Evolutionary conservation across 1,140 invertebrate genomes (phyloP).

Genomic region (Octopus bimaculoides): DNA sequence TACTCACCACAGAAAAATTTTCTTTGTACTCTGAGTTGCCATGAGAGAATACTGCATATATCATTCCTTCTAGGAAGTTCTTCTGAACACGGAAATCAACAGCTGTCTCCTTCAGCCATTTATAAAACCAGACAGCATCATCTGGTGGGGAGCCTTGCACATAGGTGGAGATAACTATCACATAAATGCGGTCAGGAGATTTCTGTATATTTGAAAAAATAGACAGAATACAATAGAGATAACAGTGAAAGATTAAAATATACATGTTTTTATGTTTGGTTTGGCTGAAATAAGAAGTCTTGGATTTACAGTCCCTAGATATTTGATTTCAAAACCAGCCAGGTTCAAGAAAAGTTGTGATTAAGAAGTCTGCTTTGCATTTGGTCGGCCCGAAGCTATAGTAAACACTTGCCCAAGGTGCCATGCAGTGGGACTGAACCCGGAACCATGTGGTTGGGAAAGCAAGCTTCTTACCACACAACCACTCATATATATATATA

Average conservation of each 20-base stretch:
- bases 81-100: slow-evolving; percentile 64
- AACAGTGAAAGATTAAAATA: neutral
- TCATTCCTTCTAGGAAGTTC: slow-evolving; percentile 57
- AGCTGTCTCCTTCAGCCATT: slow-evolving; percentile 62
- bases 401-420: too few species aligned
- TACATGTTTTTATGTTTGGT: neutral
- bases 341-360: neutral
- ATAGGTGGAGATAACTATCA: slow-evolving; percentile 65
- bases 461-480: too few species aligned
- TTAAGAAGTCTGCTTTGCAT: neutral
- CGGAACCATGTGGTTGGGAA: too few species aligned
- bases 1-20: slow-evolving; percentile 61
- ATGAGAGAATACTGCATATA: slow-evolving; percentile 64
- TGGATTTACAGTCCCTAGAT: neutral
- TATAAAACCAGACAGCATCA: slow-evolving; percentile 61
- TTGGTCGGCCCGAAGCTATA: too few species aligned
- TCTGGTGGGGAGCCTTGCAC: slow-evolving; percentile 62
- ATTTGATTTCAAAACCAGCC: neutral
- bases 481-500: too few species aligned
- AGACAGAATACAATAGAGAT: slow-evolving; percentile 9
- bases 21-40: slow-evolving; percentile 64
- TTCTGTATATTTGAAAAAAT: neutral
- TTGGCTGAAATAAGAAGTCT: neutral
- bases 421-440: too few species aligned
- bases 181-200: slow-evolving; percentile 25